A percentile compares a stretch with the other conserved stretches of the same genome.
These are phyloP conservation scores for Smithornis capensis DNA, from an alignment of 2,113 vertebrate genomes.

Conservation along the genomic window DNA sequence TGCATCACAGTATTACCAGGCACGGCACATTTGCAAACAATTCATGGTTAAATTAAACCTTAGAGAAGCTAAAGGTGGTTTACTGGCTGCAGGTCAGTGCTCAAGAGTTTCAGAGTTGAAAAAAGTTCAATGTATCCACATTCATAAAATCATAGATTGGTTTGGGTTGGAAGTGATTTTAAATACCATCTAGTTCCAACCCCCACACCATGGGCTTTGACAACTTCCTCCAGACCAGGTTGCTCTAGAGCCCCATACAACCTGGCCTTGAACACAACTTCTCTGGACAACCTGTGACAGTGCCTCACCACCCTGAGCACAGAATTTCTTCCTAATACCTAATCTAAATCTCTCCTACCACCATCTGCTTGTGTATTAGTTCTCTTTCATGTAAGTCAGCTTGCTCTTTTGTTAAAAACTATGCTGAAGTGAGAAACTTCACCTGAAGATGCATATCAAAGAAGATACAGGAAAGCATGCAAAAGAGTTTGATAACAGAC, in stretches of 20 bases:
- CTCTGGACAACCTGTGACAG: background rate
- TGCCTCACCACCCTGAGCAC: background rate
- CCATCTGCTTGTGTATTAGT: no score
- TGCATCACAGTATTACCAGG: background rate
- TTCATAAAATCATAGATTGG: background rate
- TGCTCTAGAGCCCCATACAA: background rate
- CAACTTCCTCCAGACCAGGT: background rate
- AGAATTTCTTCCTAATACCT: background rate
- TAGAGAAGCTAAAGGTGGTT: background rate
- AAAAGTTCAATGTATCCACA: background rate
- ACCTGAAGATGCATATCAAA: background rate
- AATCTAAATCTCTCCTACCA: background rate
- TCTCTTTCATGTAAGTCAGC: background rate
- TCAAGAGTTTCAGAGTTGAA: background rate
- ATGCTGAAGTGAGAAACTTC: background rate
- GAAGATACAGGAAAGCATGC: background rate
- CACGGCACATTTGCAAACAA: background rate
- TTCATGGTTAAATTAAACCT: background rate
- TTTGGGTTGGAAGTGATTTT: background rate
- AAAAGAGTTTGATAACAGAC: background rate
- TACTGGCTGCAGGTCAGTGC: background rate
- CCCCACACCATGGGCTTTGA: background rate
- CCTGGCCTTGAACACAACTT: background rate
- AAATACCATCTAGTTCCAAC: background rate
- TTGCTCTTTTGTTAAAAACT: background rate